Base-by-base conservation (phyloP, 1,140 invertebrate genomes). In the Polypedilum pembai region DNA sequence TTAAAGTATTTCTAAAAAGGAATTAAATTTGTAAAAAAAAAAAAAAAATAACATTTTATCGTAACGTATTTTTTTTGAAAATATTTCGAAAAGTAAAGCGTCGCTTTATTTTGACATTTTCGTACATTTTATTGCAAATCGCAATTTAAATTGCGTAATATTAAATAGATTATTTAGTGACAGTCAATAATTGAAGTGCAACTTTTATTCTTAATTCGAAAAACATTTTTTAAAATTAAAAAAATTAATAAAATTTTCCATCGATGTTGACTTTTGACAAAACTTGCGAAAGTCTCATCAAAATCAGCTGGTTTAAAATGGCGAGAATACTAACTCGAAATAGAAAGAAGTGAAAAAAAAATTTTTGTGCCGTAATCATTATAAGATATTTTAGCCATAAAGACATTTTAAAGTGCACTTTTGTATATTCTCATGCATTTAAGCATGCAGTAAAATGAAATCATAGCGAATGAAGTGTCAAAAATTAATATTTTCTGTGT, bases 291-390 rank as follows among this genome's bases (percentile, higher is more conserved):
- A 17, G 45, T 3, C 10, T 56, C n/a, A 17, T 56, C n/a, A 69
- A 69, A 69, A 69, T 69, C 65, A 69, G 65, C 65, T 69, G 65
- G 65, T 69, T 21, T 21, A 69, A 69, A 69, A 69, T 69, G 65
- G 65, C 65, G 65, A 69, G 20, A 69, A 18, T 18, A 69, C 18
- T 69, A 21, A 56, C 45, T 56, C 45, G 45, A 56, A 56, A 12
- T 56, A 56, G 12, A 56, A 56, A 56, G 45, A 56, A 33, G 24
- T 33, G 24, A 33, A n/a, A n/a, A 45, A 45, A 45, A 56, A 15
- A 12, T n/a, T 56, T 12, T 56, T 56, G 45, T 56, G 45, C n/a
- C 12, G n/a, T 56, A 56, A 56, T 56, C 45, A n/a, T 56, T n/a
- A 56, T 56, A 56, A 56, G 45, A 56, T 56, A 56, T 56, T 12